phyloP scores from a whole-genome alignment of 2,888 invertebrate species.

The Tribolium freemani region DNA sequence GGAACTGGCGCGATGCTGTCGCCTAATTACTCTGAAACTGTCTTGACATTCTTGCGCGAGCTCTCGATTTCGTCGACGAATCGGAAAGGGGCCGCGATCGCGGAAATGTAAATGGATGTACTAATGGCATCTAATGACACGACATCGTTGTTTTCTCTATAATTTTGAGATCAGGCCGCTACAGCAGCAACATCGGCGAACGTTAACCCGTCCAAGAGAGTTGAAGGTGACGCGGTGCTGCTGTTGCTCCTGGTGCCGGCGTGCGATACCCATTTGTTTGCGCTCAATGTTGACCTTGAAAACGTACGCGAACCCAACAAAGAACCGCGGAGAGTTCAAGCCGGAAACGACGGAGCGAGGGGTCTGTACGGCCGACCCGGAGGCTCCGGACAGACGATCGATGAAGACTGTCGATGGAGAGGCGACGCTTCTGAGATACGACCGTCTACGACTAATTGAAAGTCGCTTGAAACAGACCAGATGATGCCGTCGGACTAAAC shows the following conservation, averaged over 20 bases:
- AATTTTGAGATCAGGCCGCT: conserved; percentile 36
- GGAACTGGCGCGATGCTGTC: not conserved
- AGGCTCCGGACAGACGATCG: conserved; percentile 38
- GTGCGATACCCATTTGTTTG: conserved; percentile 55
- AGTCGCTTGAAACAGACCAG: conserved; percentile 15
- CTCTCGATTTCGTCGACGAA: not conserved
- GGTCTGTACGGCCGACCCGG: conserved; percentile 27
- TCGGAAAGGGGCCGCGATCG: not conserved
- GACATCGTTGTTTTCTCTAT: conserved; percentile 9
- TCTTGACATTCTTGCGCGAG: not conserved
- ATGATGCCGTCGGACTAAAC: conserved; percentile 10
- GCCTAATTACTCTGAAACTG: not conserved
- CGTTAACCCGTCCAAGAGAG: conserved; percentile 54
- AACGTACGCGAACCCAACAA: conserved; percentile 54
- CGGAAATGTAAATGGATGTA: conserved; percentile 20
- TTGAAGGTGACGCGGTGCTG: conserved; percentile 57
- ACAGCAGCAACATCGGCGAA: conserved; percentile 41
- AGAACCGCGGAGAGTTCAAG: conserved; percentile 38
- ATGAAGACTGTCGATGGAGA: conserved; percentile 27
- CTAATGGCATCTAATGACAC: conserved; percentile 37
- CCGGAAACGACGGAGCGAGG: conserved; percentile 36
- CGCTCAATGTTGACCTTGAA: conserved; percentile 54
- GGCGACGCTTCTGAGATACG: conserved; percentile 10
- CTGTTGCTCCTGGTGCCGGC: conserved; percentile 40
- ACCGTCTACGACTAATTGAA: conserved; percentile 17